phyloP scores from a whole-genome alignment of 2,797 vertebrate genomes.

The Acanthornis magna region DNA sequence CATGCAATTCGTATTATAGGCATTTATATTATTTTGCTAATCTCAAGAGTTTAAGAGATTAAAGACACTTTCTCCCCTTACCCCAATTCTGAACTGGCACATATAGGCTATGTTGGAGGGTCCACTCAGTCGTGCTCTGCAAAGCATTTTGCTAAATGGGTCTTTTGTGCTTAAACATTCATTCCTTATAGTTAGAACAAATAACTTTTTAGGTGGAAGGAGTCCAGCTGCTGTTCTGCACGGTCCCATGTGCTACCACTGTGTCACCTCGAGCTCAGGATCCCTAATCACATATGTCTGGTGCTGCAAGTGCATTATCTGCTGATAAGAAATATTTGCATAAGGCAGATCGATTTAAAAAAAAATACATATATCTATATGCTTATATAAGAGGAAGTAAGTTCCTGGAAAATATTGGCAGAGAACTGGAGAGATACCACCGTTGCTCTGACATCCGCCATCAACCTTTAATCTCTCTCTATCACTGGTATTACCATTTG shows the following conservation, averaged over 20 bases:
- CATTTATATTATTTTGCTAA: not conserved
- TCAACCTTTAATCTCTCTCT: not conserved
- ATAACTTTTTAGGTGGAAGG: not conserved
- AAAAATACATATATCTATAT: not conserved
- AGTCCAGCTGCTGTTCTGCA: not conserved
- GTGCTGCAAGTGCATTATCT: slow-evolving; percentile 33
- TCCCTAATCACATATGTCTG: not conserved
- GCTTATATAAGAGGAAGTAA: not conserved
- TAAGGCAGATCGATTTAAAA: not conserved
- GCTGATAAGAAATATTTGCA: slow-evolving; percentile 47
- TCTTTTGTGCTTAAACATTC: not conserved
- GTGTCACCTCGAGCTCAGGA: not conserved
- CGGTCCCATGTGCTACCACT: not conserved
- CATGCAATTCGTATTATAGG: not conserved
- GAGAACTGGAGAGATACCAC: not conserved
- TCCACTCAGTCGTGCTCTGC: not conserved
- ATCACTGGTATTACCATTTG: not conserved
- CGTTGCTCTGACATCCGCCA: not conserved
- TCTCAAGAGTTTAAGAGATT: not conserved
- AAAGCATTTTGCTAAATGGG: not conserved
- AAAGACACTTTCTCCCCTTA: not conserved
- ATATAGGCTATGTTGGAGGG: not conserved
- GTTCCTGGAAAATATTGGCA: slow-evolving; percentile 3
- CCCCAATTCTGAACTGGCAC: not conserved
- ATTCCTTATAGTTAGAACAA: not conserved